Percentiles rank a stretch among this genome's conserved stretches.
phyloP scores from a whole-genome alignment of 2,888 invertebrate species.

The Odontocerum albicorne region DNA sequence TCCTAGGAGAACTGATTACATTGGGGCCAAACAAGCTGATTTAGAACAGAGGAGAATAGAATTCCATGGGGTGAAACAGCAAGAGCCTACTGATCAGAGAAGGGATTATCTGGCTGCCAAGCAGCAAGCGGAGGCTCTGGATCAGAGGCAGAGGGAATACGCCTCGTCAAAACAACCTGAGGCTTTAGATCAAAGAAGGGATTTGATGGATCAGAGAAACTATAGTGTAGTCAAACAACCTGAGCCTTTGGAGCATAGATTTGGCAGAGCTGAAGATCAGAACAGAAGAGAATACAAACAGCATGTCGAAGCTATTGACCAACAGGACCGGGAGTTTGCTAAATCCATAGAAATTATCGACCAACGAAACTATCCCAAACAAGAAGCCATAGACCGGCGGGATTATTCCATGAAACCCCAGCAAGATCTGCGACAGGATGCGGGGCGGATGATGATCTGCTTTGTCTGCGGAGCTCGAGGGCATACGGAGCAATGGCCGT shows the following conservation, averaged over 20 bases:
- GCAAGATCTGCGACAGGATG: neutral
- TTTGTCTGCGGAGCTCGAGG: slow-evolving; percentile 76
- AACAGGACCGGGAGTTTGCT: slow-evolving; percentile 4
- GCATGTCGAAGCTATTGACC: slow-evolving; percentile 5
- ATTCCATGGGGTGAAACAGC: neutral
- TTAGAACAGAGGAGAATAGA: neutral
- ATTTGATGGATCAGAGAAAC: slow-evolving; percentile 1
- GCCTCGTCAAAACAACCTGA: neutral
- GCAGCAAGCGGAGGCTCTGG: neutral
- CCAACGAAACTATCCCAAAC: neutral
- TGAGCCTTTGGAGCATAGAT: slow-evolving; percentile 12
- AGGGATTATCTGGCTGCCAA: neutral
- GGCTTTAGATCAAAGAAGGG: slow-evolving; percentile 11
- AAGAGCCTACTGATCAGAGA: neutral
- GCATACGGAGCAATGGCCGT: slow-evolving; percentile 60
- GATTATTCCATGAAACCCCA: neutral
- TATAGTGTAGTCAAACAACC: slow-evolving; percentile 3
- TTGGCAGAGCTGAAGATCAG: neutral
- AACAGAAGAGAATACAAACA: slow-evolving; percentile 12
- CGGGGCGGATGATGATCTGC: slow-evolving; percentile 46
- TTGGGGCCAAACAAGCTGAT: neutral
- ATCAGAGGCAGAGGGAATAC: slow-evolving; percentile 3
- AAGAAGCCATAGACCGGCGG: neutral
- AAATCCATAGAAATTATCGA: neutral
- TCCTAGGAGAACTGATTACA: neutral